These are phyloP conservation scores for Zosterops borbonicus DNA, from an alignment of 2,113 vertebrate genomes.

Conservation along the genomic window DNA sequence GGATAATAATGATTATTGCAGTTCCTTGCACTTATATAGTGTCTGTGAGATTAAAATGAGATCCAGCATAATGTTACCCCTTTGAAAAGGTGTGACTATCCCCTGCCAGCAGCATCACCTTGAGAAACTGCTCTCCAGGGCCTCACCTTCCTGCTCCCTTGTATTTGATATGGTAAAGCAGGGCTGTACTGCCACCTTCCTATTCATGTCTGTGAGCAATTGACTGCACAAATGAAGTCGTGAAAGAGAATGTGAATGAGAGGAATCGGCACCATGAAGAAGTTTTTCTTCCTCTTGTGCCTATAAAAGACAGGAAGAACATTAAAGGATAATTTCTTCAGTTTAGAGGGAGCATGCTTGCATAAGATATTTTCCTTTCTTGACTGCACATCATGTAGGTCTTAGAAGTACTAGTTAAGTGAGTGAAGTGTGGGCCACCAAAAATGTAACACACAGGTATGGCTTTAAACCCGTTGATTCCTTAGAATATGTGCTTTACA, in stretches of 20 bases:
- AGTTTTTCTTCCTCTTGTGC: background rate
- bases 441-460: background rate
- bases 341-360: background rate
- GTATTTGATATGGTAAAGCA: background rate
- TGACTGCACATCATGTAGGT: background rate
- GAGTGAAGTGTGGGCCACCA: background rate
- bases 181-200: background rate
- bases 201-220: background rate
- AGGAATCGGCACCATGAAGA: background rate
- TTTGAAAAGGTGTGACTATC: background rate
- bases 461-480: conserved; percentile 2
- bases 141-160: background rate
- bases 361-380: background rate
- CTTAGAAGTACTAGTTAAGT: background rate
- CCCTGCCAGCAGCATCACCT: background rate
- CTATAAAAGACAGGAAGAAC: background rate
- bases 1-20: conserved; percentile 45
- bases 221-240: background rate
- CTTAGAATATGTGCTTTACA: background rate
- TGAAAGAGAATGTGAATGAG: background rate
- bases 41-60: conserved; percentile 35
- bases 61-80: background rate
- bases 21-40: background rate
- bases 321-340: background rate
- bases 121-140: background rate